Conservation (phyloP, 2,888 invertebrate species). For the Cinara cedri region DNA sequence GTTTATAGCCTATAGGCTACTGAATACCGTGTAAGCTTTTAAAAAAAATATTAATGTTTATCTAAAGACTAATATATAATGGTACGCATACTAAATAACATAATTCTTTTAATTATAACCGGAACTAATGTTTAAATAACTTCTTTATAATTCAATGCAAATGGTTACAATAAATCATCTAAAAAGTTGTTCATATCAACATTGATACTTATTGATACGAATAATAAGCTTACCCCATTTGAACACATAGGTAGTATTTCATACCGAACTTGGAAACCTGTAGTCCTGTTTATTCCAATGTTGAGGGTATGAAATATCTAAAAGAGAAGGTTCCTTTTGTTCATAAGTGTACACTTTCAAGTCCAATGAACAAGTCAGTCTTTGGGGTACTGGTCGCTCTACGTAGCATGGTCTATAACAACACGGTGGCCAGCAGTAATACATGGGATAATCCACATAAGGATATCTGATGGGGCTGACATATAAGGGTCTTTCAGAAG, state of each 20-base stretch:
- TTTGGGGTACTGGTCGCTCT: conserved; percentile 50
- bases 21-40: not conserved
- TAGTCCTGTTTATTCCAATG: conserved; percentile 52
- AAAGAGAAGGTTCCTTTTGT: conserved; percentile 51
- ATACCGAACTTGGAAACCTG: conserved; percentile 42
- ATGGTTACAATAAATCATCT: not conserved
- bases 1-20: too few species aligned
- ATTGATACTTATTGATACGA: conserved; percentile 25
- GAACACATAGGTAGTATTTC: conserved; percentile 23
- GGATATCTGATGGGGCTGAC: conserved; percentile 51
- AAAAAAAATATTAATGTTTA: not conserved
- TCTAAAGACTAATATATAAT: not conserved
- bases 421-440: conserved; percentile 51
- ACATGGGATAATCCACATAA: conserved; percentile 38
- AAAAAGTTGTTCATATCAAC: not conserved
- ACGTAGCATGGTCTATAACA: conserved; percentile 51
- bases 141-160: conserved; percentile 32
- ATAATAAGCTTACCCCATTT: conserved; percentile 8
- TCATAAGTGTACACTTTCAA: conserved; percentile 38
- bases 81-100: not conserved
- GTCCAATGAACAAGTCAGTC: conserved; percentile 54
- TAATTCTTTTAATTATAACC: not conserved
- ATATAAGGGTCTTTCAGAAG: conserved; percentile 28
- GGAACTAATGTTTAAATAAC: conserved; percentile 23
- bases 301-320: conserved; percentile 55